Percentiles rank a stretch among this genome's conserved stretches.
Conservation (phyloP, 1,140 invertebrate species). For the Drosophila serrata region DNA sequence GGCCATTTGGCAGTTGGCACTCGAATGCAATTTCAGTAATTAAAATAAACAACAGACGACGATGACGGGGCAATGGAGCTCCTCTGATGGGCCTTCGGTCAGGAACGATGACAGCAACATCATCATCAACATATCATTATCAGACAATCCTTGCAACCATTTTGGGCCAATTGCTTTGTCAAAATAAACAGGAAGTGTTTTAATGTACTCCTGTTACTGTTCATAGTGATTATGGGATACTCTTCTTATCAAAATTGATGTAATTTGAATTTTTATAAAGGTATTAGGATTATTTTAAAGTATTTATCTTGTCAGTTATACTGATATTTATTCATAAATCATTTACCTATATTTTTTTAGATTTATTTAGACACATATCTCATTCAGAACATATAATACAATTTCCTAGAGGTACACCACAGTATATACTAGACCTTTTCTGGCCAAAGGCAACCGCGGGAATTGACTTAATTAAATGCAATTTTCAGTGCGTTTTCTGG, state of each 20-base stretch:
- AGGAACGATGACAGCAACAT: slow-evolving; percentile 60
- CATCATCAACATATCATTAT: slow-evolving; percentile 77
- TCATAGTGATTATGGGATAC: slow-evolving; percentile 4
- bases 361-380: background rate
- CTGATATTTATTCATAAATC: background rate
- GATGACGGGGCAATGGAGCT: slow-evolving; percentile 38
- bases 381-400: slow-evolving; percentile 8
- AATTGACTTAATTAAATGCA: slow-evolving; percentile 82
- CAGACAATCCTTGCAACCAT: slow-evolving; percentile 53
- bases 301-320: too few relatives aligned
- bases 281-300: background rate
- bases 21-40: slow-evolving; percentile 85
- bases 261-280: too few relatives aligned
- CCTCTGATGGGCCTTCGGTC: slow-evolving; percentile 32
- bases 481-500: slow-evolving; percentile 73
- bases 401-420: slow-evolving; percentile 22
- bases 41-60: slow-evolving; percentile 79
- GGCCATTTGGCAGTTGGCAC: slow-evolving; percentile 76
- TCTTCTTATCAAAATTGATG: background rate
- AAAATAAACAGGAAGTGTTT: slow-evolving; percentile 61
- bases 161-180: slow-evolving; percentile 59
- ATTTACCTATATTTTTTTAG: background rate
- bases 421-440: slow-evolving; percentile 50
- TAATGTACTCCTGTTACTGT: background rate
- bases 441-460: slow-evolving; percentile 22